Percentiles rank a stretch among this genome's conserved stretches.
phyloP scores from a whole-genome alignment of 1,140 invertebrate species.

The Hycleus phaleratus region DNA sequence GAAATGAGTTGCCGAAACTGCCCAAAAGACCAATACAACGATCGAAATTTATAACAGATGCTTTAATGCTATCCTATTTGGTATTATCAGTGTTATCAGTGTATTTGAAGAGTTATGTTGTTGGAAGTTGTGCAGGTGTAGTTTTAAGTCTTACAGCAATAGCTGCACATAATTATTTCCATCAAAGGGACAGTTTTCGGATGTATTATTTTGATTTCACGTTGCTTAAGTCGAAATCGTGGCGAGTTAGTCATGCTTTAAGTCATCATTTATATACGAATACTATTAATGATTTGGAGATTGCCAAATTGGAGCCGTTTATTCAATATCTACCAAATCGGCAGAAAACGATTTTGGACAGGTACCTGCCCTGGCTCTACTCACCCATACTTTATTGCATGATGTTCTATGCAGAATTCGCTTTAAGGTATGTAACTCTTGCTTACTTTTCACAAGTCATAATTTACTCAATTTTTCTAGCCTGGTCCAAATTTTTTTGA shows the following conservation, averaged over 20 bases:
- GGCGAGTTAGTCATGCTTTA: constrained; percentile 67
- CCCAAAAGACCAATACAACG: constrained; percentile 34
- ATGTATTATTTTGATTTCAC: constrained; percentile 73
- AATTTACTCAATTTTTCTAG: constrained; percentile 11
- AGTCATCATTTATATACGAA: constrained; percentile 79
- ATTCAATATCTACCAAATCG: constrained; percentile 55
- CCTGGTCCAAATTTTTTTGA: constrained; percentile 9
- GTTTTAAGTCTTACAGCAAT: constrained; percentile 50
- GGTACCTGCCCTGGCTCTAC: constrained; percentile 44
- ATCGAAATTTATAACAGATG: constrained; percentile 49
- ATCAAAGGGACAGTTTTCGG: constrained; percentile 69
- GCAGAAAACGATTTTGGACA: constrained; percentile 40
- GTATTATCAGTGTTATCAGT: constrained; percentile 47
- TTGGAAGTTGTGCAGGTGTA: constrained; percentile 46
- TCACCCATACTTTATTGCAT: constrained; percentile 46
- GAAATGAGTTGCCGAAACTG: constrained; percentile 28
- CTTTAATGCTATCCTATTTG: constrained; percentile 45
- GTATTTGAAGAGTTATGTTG: constrained; percentile 39
- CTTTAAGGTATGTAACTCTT: constrained; percentile 43
- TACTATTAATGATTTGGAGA: constrained; percentile 67
- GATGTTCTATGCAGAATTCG: constrained; percentile 38
- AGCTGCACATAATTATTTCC: constrained; percentile 74
- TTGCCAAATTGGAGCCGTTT: constrained; percentile 62
- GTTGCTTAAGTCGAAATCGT: constrained; percentile 52
- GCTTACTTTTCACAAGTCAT: background rate